A percentile compares a stretch with the other conserved stretches of the same genome.
Conservation (phyloP, 2,888 invertebrate genomes). For the Molorchus minor region DNA sequence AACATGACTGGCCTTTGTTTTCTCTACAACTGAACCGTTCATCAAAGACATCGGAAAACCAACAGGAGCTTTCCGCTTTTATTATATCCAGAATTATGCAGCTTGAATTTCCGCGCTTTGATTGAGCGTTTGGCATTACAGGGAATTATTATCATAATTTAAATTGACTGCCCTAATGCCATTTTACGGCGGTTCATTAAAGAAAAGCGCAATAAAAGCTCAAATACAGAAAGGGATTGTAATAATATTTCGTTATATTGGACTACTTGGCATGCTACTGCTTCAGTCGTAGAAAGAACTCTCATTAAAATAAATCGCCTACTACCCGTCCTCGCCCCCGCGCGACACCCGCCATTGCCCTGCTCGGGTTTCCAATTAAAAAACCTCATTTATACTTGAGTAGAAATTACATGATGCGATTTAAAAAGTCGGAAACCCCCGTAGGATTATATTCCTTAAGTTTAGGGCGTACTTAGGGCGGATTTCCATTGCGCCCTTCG, state of each 20-base stretch:
- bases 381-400: constrained; percentile 63
- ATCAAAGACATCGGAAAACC: no score
- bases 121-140: constrained; percentile 10
- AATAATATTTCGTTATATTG: constrained; percentile 44
- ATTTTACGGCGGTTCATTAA: constrained; percentile 23
- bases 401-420: constrained; percentile 63
- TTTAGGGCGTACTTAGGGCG: constrained; percentile 44
- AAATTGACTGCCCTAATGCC: constrained; percentile 23
- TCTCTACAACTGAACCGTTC: no score
- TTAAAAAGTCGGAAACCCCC: constrained; percentile 56
- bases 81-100: constrained; percentile 10
- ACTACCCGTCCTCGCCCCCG: constrained; percentile 33
- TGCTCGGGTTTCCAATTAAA: constrained; percentile 63
- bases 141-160: constrained; percentile 24
- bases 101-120: constrained; percentile 19
- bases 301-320: constrained; percentile 59
- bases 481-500: constrained; percentile 49
- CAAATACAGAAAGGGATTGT: constrained; percentile 32
- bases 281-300: constrained; percentile 37
- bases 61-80: no score
- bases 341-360: constrained; percentile 39
- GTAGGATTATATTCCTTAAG: constrained; percentile 55
- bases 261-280: constrained; percentile 44
- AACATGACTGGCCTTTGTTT: no score
- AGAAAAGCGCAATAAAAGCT: constrained; percentile 31